A percentile compares a stretch with the other conserved stretches of the same genome.
These are phyloP conservation scores for Mellilla xanthometata DNA, from an alignment of 2,888 invertebrate species.

Conservation along the genomic window DNA sequence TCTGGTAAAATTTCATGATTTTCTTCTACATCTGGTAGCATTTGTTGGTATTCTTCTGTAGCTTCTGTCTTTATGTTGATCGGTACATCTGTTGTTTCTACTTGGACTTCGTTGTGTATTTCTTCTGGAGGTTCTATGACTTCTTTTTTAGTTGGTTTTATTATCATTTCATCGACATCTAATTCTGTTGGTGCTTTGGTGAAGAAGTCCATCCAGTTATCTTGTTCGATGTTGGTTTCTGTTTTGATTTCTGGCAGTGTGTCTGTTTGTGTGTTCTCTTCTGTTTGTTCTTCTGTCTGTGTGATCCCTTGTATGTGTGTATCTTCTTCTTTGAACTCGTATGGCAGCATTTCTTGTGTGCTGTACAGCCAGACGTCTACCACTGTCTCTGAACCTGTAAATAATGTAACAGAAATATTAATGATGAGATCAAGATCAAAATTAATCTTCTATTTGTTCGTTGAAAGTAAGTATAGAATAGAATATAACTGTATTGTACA, in stretches of 20 bases:
- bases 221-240: slow-evolving; percentile 12
- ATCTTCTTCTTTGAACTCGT: slow-evolving; percentile 54
- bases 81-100: slow-evolving; percentile 17
- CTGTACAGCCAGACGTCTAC: slow-evolving; percentile 87
- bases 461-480: too few relatives aligned
- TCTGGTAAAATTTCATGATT: too few relatives aligned
- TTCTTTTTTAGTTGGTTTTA: slow-evolving; percentile 54
- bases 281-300: slow-evolving; percentile 2
- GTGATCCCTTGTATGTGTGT: slow-evolving; percentile 5
- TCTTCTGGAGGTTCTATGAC: slow-evolving; percentile 13
- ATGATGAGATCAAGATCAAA: too few relatives aligned
- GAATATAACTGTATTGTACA: too few relatives aligned
- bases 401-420: not conserved
- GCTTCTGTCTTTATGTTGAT: slow-evolving; percentile 1
- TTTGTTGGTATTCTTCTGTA: slow-evolving; percentile 4
- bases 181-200: slow-evolving; percentile 55
- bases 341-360: slow-evolving; percentile 66
- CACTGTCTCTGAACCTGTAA: slow-evolving; percentile 89
- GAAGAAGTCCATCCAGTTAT: slow-evolving; percentile 71
- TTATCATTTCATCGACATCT: slow-evolving; percentile 71
- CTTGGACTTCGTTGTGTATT: slow-evolving; percentile 8
- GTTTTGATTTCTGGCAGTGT: slow-evolving; percentile 17
- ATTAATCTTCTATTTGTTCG: too few relatives aligned
- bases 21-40: not conserved
- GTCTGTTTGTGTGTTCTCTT: slow-evolving; percentile 1